Conservation (phyloP, 2,797 vertebrate species). For the Propithecus perrieri region DNA sequence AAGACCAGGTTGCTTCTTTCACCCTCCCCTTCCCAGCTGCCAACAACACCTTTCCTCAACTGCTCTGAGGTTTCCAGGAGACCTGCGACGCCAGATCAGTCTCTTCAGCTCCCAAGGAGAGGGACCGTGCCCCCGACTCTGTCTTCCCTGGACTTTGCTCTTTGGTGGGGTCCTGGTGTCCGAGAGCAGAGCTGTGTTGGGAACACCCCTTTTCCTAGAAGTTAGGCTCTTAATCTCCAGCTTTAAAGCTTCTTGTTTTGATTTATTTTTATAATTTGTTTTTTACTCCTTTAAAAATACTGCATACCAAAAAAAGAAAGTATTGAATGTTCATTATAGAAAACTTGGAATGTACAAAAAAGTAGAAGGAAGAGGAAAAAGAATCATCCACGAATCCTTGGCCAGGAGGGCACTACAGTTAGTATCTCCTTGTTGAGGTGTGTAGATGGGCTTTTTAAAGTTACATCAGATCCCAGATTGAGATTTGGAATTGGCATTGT, state of each 20-base stretch:
- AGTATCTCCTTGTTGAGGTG: neutral
- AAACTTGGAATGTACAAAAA: neutral
- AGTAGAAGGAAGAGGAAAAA: neutral
- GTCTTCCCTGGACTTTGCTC: neutral
- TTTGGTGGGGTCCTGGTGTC: neutral
- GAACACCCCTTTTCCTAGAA: neutral
- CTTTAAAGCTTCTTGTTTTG: neutral
- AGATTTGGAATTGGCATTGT: neutral
- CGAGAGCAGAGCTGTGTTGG: neutral
- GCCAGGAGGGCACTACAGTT: neutral
- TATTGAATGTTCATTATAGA: neutral
- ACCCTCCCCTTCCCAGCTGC: neutral
- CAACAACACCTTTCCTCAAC: no score
- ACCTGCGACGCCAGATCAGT: neutral
- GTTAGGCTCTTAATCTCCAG: neutral
- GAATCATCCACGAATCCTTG: neutral
- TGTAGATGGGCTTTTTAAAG: neutral
- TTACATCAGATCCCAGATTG: neutral
- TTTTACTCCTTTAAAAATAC: neutral
- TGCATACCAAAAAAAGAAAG: neutral
- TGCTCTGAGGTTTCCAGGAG: neutral
- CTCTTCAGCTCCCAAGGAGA: neutral
- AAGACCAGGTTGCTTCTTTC: neutral
- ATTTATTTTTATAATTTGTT: neutral
- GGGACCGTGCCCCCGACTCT: fast-evolving